Evolutionary conservation across 2,113 vertebrate species (phyloP), one percentile per base, ranked within the genome.

Genomic region (Pimephales promelas): DNA sequence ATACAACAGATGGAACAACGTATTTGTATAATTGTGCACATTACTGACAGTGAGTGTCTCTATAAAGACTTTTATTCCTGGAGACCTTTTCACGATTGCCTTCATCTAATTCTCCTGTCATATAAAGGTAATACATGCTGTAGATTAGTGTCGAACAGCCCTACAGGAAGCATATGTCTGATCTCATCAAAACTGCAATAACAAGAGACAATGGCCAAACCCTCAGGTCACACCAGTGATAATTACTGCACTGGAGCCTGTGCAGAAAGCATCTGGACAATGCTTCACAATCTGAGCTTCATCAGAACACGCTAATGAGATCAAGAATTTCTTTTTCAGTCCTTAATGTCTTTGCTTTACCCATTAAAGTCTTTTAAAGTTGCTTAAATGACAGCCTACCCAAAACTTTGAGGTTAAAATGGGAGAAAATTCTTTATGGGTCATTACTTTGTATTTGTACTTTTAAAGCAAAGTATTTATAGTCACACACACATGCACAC

Each of bases 21-120:
- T 31, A 66, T 66, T 64, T 64, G 14, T 47, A 28, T 80, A 52
- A 45, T 45, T 31, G 24, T 31, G n/a, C 43, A 22, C 61, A 34
- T 66, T 80, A 52, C 43, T 49, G 78, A 47, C 59, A 28, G 24
- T 52, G 61, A 66, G 61, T 80, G 78, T 40, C 24, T 40, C 24
- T 52, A 34, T 80, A 59, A 85, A 85, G 43, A 57, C 61, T 40
- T 73, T 80, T 80, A 66, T 52, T 79, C 24, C 40, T 18, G 14
- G n/a, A 80, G 78, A 80, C 78, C 43, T 80, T 66, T 80, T 66
- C 61, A 14, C 7, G 26, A 59, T 28, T 20, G 36, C 49, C 36
- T 79, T 79, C 47, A 79, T 62, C 16, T 26, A 47, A 64, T 62
- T 79, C 57, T 64, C 24, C 59, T 64, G 77, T 79, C 40, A 20